These are phyloP conservation scores for Eristalis arbustorum DNA, from an alignment of 2,888 invertebrate species.

Conservation along the genomic window DNA sequence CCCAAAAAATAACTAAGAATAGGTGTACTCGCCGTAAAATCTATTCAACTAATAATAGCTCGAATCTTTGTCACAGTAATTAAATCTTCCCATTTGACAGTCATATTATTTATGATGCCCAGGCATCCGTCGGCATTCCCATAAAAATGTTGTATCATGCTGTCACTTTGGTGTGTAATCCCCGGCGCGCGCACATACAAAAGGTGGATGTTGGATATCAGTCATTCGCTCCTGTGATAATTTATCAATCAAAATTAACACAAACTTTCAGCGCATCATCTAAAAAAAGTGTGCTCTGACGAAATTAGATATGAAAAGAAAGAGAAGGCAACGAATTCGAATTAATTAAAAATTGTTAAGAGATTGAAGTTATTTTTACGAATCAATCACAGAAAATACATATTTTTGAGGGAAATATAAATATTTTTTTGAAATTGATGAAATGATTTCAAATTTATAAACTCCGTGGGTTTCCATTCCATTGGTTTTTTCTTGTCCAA, in stretches of 20 bases:
- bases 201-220: not conserved
- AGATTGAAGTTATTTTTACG: not conserved
- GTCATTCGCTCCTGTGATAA: not conserved
- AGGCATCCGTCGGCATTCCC: not conserved
- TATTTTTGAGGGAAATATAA: not conserved
- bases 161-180: not conserved
- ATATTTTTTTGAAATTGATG: not conserved
- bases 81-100: not conserved
- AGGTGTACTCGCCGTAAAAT: not conserved
- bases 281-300: not conserved
- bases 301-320: not conserved
- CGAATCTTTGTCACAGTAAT: not conserved
- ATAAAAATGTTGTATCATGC: constrained; percentile 13
- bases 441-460: not conserved
- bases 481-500: not conserved
- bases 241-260: constrained; percentile 1
- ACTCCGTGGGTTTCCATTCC: not conserved
- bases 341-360: not conserved
- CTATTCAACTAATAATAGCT: not conserved
- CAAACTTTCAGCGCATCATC: constrained; percentile 4
- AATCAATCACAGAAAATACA: not conserved
- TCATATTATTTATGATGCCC: not conserved
- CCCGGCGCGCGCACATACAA: not conserved
- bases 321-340: not conserved
- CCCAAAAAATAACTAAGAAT: not conserved